Percentiles rank a stretch among this genome's conserved stretches.
phyloP scores from a whole-genome alignment of 2,888 invertebrate genomes.

The Sthenelais limicola region DNA sequence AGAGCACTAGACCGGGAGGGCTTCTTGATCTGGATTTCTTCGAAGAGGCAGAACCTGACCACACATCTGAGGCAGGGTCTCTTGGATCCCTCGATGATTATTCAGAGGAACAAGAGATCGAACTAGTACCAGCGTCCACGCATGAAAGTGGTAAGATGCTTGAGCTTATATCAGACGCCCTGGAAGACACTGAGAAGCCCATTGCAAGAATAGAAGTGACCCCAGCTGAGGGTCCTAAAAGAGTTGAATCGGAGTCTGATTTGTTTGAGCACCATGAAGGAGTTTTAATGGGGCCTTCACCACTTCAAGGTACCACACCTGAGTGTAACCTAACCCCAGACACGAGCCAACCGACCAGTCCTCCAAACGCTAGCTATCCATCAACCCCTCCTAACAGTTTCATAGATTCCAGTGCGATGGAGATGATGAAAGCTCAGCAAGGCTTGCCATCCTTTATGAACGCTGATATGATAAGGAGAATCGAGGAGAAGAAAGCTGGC shows the following conservation, averaged over 20 bases:
- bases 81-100: constrained; percentile 21
- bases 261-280: constrained; percentile 25
- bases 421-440: constrained; percentile 51
- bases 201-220: not conserved
- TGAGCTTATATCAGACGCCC: constrained; percentile 10
- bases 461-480: constrained; percentile 73
- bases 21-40: constrained; percentile 19
- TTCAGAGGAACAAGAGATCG: not conserved
- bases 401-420: constrained; percentile 57
- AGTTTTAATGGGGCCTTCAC: constrained; percentile 16
- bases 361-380: constrained; percentile 51
- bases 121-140: not conserved
- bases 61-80: constrained; percentile 5
- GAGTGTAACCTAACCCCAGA: constrained; percentile 31
- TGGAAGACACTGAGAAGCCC: no score
- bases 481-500: constrained; percentile 71
- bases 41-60: constrained; percentile 9
- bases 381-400: constrained; percentile 71
- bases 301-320: constrained; percentile 17
- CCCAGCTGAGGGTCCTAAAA: not conserved
- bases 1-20: constrained; percentile 15
- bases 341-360: constrained; percentile 13
- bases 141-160: not conserved
- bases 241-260: not conserved
- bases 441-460: constrained; percentile 72